phyloP scores from a whole-genome alignment of 1,140 invertebrate genomes.

The Zaprionus taronus region DNA sequence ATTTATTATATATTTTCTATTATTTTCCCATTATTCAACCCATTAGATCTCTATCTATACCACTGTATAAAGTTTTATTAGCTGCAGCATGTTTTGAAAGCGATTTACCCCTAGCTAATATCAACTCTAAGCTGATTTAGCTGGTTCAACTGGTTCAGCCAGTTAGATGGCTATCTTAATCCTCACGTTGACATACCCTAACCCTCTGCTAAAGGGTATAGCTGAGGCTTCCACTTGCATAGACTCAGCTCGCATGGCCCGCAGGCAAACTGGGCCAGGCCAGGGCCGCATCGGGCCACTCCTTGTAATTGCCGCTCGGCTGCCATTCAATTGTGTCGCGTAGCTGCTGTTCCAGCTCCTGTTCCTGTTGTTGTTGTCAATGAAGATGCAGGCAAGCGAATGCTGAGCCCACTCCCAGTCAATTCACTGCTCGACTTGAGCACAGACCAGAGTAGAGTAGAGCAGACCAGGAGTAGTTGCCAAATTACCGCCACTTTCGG shows the following conservation, averaged over 20 bases:
- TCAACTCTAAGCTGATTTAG: neutral
- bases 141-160: neutral
- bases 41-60: no score
- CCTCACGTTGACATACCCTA: constrained; percentile 51
- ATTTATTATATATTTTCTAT: no score
- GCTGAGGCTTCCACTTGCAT: constrained; percentile 51
- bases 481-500: constrained; percentile 67
- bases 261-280: constrained; percentile 49
- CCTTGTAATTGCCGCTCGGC: constrained; percentile 63
- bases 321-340: constrained; percentile 48
- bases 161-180: neutral
- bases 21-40: no score
- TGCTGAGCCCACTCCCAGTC: neutral
- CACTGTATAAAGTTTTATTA: neutral
- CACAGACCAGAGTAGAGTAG: neutral
- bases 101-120: neutral
- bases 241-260: constrained; percentile 60
- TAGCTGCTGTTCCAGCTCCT: neutral
- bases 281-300: constrained; percentile 48
- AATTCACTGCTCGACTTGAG: constrained; percentile 4
- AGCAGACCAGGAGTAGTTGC: constrained; percentile 50
- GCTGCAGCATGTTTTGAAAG: neutral
- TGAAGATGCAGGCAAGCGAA: constrained; percentile 27
- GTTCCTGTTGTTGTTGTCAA: no score
- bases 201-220: constrained; percentile 41